phyloP scores from a whole-genome alignment of 2,113 vertebrate species.

The Hippocampus abdominalis region DNA sequence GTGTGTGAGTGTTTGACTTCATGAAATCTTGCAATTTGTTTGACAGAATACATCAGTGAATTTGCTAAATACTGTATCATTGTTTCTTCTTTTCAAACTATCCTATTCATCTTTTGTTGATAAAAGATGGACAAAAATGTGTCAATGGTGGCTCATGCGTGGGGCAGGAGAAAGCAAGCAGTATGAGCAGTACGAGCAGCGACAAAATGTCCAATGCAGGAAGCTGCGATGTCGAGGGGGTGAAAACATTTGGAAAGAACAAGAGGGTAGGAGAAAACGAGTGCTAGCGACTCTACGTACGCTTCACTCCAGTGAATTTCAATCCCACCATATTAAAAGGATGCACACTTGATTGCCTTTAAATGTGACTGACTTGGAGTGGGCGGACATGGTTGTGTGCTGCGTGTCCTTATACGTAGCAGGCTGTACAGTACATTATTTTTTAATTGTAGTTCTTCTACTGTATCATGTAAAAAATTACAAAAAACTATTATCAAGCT shows the following conservation, averaged over 20 bases:
- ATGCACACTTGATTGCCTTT: conserved; percentile 31
- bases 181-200: too few species aligned
- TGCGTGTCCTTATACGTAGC: conserved; percentile 7
- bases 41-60: too few species aligned
- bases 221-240: too few species aligned
- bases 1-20: background rate
- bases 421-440: conserved; percentile 34
- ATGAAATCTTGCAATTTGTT: background rate
- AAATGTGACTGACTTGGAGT: conserved; percentile 22
- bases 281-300: conserved; percentile 31
- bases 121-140: too few species aligned
- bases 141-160: too few species aligned
- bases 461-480: conserved; percentile 38
- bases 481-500: conserved; percentile 50
- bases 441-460: conserved; percentile 45
- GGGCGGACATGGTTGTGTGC: conserved; percentile 1
- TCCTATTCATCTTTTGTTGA: too few species aligned
- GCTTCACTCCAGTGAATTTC: conserved; percentile 41
- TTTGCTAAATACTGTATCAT: too few species aligned
- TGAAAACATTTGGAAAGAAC: background rate
- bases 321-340: conserved; percentile 31
- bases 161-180: too few species aligned
- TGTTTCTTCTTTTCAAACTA: too few species aligned
- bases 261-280: conserved; percentile 25
- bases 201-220: too few species aligned